A percentile compares a stretch with the other conserved stretches of the same genome.
Evolutionary conservation across 2,113 vertebrate species (phyloP).

Genomic region (Uria aalge): DNA sequence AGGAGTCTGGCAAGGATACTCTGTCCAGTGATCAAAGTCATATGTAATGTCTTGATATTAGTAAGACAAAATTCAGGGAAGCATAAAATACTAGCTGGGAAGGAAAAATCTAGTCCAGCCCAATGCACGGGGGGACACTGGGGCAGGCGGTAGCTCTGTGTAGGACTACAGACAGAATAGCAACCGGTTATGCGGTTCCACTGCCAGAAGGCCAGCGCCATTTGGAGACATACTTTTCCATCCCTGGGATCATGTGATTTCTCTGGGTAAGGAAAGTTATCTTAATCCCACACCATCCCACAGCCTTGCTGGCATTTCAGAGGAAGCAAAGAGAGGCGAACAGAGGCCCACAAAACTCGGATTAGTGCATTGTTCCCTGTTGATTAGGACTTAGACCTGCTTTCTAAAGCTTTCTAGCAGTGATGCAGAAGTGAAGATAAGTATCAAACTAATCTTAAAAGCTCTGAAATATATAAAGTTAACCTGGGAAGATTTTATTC

Average conservation of each 20-base stretch:
- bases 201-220: neutral
- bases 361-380: neutral
- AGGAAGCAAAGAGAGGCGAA: neutral
- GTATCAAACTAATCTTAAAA: slow-evolving; percentile 13
- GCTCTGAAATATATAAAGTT: slow-evolving; percentile 1
- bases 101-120: neutral
- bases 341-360: neutral
- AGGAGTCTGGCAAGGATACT: neutral
- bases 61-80: neutral
- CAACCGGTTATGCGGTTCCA: fast-evolving
- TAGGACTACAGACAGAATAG: neutral
- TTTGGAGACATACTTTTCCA: neutral
- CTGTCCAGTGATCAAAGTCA: neutral
- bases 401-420: slow-evolving; percentile 6
- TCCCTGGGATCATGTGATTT: neutral
- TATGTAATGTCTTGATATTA: neutral
- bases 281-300: neutral
- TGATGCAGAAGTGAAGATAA: slow-evolving; percentile 15
- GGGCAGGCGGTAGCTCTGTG: neutral
- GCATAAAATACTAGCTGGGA: neutral
- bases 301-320: neutral
- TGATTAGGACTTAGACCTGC: neutral
- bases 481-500: slow-evolving; percentile 31
- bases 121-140: neutral
- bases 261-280: neutral